Base-by-base conservation (phyloP, 1,140 invertebrate genomes). In the Drosophila ironensis region DNA sequence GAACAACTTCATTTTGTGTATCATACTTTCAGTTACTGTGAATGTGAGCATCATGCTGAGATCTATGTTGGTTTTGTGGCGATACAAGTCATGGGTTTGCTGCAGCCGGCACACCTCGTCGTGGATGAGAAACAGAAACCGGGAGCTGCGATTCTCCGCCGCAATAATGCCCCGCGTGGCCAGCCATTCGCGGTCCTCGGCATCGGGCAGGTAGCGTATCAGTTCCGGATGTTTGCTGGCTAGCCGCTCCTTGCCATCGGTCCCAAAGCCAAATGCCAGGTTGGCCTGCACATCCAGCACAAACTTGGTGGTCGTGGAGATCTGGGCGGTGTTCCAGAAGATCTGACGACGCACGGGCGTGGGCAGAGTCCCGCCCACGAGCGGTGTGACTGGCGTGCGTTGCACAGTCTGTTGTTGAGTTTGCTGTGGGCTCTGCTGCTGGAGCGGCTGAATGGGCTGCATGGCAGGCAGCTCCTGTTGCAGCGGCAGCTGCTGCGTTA, bases 181-280 rank as follows among this genome's bases (percentile, higher is more conserved):
- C 25, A 90, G 37, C 88, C 88, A 90, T 2, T 90, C 81, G 0
- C 88, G 72, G 70, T 90, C 88, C 68, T 87, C 76, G 4, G 64
- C 73, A 66, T 90, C 88, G 4, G 88, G 88, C 5, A 90, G 42
- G 48, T 90, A 90, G 9, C 88, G 87, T 60, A 90, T 90, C 1
- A 90, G 47, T 56, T 90, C 88, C 0, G 88, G 88, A 75, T 90
- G 88, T 20, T 90, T 90, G 51, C 88, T 90, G 16, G 88, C 88
- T 41, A 90, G 33, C 4, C 88, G 66, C 27, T 90, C 88, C 50
- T 84, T 87, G 6, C 88, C 88, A 33, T 90, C 87, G 1, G 78
- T 84, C 22, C 84, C 75, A 25, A 89, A 89, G 5, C 88, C 88
- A 68, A 90, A 90, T 2, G 88, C 84, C n/a, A 89, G 57, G 24